These are phyloP conservation scores for Coptodon rendalli DNA, from an alignment of 2,113 vertebrate species.

Conservation along the genomic window DNA sequence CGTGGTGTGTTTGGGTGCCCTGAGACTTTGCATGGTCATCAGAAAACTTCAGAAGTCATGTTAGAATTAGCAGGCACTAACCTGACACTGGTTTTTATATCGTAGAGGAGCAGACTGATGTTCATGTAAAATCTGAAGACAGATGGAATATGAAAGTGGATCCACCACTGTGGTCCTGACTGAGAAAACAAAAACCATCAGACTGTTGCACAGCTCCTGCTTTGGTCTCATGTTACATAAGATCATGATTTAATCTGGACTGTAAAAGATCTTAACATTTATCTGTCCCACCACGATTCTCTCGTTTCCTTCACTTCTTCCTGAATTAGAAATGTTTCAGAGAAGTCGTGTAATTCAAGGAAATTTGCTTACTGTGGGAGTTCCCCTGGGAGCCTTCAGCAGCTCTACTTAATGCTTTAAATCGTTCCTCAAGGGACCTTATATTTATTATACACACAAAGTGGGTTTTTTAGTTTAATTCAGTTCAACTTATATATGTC, in stretches of 20 bases:
- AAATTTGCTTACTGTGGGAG: not conserved
- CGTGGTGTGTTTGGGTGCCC: not conserved
- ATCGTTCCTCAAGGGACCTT: not conserved
- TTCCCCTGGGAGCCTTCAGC: not conserved
- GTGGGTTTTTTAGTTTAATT: accelerated
- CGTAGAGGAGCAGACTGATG: not conserved
- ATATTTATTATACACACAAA: not conserved
- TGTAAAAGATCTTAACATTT: not conserved
- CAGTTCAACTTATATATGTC: not conserved
- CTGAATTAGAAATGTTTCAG: not conserved
- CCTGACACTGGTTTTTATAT: not conserved
- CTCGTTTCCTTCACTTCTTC: not conserved
- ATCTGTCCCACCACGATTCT: not conserved
- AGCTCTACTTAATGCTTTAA: not conserved
- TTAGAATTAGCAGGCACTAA: not conserved
- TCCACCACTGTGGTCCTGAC: not conserved
- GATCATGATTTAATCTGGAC: not conserved
- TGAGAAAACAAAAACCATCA: not conserved
- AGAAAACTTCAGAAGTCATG: not conserved
- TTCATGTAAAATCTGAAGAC: not conserved
- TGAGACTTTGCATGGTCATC: not conserved
- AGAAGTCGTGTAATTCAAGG: not conserved
- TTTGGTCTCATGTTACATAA: not conserved
- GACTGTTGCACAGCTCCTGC: not conserved
- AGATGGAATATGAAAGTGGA: not conserved